Percentiles rank a stretch among this genome's conserved stretches.
phyloP scores from a whole-genome alignment of 1,140 invertebrate genomes.

The Wasmannia auropunctata region DNA sequence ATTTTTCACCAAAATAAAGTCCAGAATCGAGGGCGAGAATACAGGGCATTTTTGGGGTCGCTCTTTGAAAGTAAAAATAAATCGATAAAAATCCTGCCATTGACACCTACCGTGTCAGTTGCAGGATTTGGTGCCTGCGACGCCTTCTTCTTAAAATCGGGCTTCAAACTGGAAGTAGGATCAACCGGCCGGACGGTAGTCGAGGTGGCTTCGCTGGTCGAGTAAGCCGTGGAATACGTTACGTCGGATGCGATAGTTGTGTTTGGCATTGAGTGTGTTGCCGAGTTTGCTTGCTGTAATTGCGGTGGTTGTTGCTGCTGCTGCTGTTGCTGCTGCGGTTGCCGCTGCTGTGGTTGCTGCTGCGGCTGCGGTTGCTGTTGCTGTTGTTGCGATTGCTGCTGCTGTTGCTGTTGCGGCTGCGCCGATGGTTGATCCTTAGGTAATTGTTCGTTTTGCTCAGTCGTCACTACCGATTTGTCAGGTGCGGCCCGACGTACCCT shows the following conservation, averaged over 20 bases:
- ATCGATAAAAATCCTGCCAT: background rate
- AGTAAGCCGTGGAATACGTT: slow-evolving; percentile 56
- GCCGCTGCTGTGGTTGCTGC: background rate
- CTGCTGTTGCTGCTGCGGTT: background rate
- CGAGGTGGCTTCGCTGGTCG: slow-evolving; percentile 47
- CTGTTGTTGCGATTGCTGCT: slow-evolving; percentile 25
- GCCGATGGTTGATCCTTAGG: background rate
- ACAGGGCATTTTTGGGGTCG: too few relatives aligned
- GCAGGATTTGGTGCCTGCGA: slow-evolving; percentile 62
- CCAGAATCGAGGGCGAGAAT: too few relatives aligned
- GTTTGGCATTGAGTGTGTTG: background rate
- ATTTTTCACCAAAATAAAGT: too few relatives aligned
- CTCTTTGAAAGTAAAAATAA: too few relatives aligned
- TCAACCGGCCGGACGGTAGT: background rate
- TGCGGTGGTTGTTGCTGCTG: background rate
- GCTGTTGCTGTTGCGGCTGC: slow-evolving; percentile 15
- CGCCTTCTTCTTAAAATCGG: background rate
- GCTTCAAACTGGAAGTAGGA: background rate
- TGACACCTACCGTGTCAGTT: slow-evolving; percentile 38
- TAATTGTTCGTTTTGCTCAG: background rate
- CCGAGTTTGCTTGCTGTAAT: background rate
- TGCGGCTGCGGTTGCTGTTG: background rate
- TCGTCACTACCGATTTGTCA: slow-evolving; percentile 5
- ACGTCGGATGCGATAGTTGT: slow-evolving; percentile 41
- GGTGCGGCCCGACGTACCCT: slow-evolving; percentile 57